Base-by-base conservation (phyloP, 1,140 invertebrate species). In the Drosophila ironensis region DNA sequence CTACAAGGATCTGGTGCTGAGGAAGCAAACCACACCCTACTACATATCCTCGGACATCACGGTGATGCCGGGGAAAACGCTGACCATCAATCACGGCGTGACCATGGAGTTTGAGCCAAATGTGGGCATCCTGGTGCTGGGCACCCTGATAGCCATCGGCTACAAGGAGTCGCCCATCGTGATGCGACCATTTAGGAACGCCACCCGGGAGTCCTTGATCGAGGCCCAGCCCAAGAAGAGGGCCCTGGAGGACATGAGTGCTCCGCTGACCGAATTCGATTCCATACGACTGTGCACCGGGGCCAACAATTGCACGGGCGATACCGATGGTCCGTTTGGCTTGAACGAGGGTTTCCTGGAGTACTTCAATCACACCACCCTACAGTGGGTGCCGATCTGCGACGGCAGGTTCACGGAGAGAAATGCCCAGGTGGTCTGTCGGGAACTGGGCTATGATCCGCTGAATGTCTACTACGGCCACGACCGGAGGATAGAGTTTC, bases 311-410 rank as follows among this genome's bases (percentile, higher is more conserved):
- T 97, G 95, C 66, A 91, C 92, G 0, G 90, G 90, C 5, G 91
- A 92, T 50, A 75, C 91, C n/a, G 74, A 86, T 6, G 90, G 91
- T 11, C 74, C 90, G 33, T 91, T 90, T 1, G 93, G 93, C 17
- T 30, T 86, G 6, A 87, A 78, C 11, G 94, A 95, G 92, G 95
- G 95, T 27, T 99, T 99, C 84, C 90, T 99, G 24, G 97, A 99
- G 91, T 95, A 98, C 74, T 99, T 96, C 88, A 99, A 99, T 90
- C 92, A 91, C 48, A 99, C 98, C 3, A 98, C 97, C 0, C 90
- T 97, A 6, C 97, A 99, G 89, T 99, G 98, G 97, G 96, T 98
- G 28, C 97, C 98, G 0, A 94, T 99, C 87, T 99, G 99, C 91
- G 98, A 99, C 91, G 92, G 93, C 41, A 92, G 97, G 51, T 99